Percentiles rank a stretch among this genome's conserved stretches.
Evolutionary conservation across 1,140 invertebrate species (phyloP).

Genomic region (Leptinotarsa undecemlineata): DNA sequence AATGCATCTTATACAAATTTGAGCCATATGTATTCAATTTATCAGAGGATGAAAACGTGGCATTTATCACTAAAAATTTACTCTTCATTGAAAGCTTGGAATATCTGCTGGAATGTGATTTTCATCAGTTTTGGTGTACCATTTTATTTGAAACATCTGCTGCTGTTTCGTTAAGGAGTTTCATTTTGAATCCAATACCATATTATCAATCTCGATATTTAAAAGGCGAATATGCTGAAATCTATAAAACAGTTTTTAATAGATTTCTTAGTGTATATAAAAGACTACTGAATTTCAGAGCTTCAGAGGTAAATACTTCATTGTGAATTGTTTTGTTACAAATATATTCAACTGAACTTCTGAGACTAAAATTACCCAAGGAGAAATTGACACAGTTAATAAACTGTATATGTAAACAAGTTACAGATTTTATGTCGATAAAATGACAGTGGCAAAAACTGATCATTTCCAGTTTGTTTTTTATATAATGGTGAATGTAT

Average conservation of each 20-base stretch:
- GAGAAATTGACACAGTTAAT: too few relatives aligned
- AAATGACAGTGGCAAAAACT: too few relatives aligned
- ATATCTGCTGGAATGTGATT: conserved; percentile 44
- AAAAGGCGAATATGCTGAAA: conserved; percentile 36
- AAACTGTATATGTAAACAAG: too few relatives aligned
- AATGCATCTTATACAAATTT: conserved; percentile 35
- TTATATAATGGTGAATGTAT: too few relatives aligned
- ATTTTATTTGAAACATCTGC: conserved; percentile 45
- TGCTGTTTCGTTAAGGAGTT: conserved; percentile 37
- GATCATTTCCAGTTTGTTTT: too few relatives aligned
- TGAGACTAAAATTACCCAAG: background rate
- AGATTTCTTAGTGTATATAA: conserved; percentile 42
- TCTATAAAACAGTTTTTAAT: conserved; percentile 42
- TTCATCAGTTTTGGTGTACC: conserved; percentile 51
- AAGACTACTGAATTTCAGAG: conserved; percentile 41
- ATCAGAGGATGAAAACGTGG: conserved; percentile 39
- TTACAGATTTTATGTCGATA: too few relatives aligned
- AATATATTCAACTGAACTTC: background rate
- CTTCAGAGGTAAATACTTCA: conserved; percentile 40
- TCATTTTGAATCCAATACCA: conserved; percentile 42
- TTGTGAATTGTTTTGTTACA: background rate
- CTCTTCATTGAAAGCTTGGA: conserved; percentile 42
- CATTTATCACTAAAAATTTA: conserved; percentile 39
- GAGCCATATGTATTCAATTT: conserved; percentile 40
- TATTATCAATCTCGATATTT: conserved; percentile 42